Percentiles rank a stretch among this genome's conserved stretches.
Evolutionary conservation across 2,888 invertebrate genomes (phyloP).

Genomic region (Myopa testacea): DNA sequence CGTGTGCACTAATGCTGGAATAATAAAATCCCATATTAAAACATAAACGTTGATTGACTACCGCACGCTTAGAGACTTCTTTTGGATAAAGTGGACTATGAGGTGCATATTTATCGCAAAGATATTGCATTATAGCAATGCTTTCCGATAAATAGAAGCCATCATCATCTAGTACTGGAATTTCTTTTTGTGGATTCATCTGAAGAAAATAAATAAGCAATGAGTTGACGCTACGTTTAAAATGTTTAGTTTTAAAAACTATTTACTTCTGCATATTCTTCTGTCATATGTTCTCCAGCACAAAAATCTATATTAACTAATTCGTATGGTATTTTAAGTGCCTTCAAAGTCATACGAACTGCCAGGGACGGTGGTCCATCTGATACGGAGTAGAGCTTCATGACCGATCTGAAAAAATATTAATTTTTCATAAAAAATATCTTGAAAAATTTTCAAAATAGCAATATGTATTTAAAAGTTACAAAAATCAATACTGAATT

Average conservation of each 20-base stretch:
- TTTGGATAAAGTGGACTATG: slow-evolving; percentile 78
- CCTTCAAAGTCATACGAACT: slow-evolving; percentile 77
- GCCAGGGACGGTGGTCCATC: slow-evolving; percentile 84
- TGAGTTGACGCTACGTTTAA: background rate
- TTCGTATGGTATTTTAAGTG: slow-evolving; percentile 75
- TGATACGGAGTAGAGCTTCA: slow-evolving; percentile 80
- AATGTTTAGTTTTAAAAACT: background rate
- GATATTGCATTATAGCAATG: slow-evolving; percentile 74
- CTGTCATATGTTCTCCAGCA: slow-evolving; percentile 80
- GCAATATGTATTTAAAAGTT: no score
- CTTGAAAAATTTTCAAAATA: no score
- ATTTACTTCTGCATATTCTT: slow-evolving; percentile 76
- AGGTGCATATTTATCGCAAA: slow-evolving; percentile 81
- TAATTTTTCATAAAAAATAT: background rate
- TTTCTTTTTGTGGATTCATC: slow-evolving; percentile 84
- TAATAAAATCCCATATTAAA: slow-evolving; percentile 84
- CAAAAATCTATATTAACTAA: slow-evolving; percentile 77
- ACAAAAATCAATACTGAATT: no score
- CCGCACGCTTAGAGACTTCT: slow-evolving; percentile 76
- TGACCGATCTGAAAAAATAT: slow-evolving; percentile 55
- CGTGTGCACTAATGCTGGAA: slow-evolving; percentile 71
- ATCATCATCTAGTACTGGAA: slow-evolving; percentile 82
- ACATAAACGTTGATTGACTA: slow-evolving; percentile 82
- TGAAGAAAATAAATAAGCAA: slow-evolving; percentile 61
- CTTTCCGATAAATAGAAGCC: slow-evolving; percentile 85